phyloP scores from a whole-genome alignment of 37 sponge, comb jelly and placozoan genomes.

The Chondrosia reniformis region DNA sequence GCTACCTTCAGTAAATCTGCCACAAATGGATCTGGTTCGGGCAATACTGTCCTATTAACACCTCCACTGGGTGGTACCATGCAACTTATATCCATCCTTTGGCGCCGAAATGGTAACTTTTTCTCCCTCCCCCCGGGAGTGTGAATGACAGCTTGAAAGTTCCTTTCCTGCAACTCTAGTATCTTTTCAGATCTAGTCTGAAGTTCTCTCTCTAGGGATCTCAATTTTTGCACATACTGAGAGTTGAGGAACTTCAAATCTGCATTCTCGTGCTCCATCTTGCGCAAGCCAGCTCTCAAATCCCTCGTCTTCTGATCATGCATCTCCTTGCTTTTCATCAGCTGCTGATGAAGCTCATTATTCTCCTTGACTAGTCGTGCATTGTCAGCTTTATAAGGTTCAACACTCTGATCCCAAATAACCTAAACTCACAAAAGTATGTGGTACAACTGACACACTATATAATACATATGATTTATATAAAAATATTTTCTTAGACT shows the following conservation, averaged over 20 bases:
- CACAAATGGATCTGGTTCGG: conserved; percentile 81
- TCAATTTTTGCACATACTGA: conserved; percentile 83
- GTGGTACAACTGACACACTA: too few relatives aligned
- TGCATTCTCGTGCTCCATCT: conserved; percentile 91
- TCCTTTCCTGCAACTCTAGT: conserved; percentile 91
- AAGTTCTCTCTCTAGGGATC: conserved; percentile 71
- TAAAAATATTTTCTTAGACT: too few relatives aligned
- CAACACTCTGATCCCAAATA: conserved; percentile 70
- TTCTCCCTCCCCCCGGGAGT: conserved; percentile 95
- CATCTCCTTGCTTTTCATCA: conserved; percentile 77
- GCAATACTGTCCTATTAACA: neutral
- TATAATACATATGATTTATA: too few relatives aligned
- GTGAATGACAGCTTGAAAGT: conserved; percentile 92
- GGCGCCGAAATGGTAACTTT: conserved; percentile 84
- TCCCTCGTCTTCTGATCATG: conserved; percentile 61
- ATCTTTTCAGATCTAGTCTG: conserved; percentile 78
- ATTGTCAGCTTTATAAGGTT: conserved; percentile 94
- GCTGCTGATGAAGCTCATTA: conserved; percentile 83
- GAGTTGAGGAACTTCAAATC: conserved; percentile 97
- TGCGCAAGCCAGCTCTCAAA: conserved; percentile 68
- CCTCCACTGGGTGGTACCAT: conserved; percentile 54
- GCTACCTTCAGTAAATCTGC: conserved; percentile 91
- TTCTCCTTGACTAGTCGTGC: conserved; percentile 89
- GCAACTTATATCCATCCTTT: conserved; percentile 91
- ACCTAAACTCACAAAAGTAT: neutral